These are phyloP conservation scores for Acanthosepion lycidas DNA, from an alignment of 2,888 invertebrate genomes.

Conservation along the genomic window DNA sequence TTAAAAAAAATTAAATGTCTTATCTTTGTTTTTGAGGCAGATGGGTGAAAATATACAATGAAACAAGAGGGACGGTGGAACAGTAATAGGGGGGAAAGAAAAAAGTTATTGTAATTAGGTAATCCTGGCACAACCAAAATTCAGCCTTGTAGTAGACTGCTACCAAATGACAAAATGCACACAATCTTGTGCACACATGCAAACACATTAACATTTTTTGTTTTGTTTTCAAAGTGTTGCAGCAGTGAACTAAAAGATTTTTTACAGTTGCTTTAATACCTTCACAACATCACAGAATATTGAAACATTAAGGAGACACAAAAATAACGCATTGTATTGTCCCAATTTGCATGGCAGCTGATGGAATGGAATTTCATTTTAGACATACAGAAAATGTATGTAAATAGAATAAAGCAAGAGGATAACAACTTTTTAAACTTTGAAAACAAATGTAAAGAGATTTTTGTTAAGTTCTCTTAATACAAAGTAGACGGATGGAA, in stretches of 20 bases:
- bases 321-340: conserved; percentile 4
- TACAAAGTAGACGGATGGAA: not conserved
- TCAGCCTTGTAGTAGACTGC: not conserved
- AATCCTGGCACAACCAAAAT: conserved; percentile 20
- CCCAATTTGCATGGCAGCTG: conserved; percentile 33
- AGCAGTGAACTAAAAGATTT: not conserved
- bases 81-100: not conserved
- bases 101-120: conserved; percentile 12
- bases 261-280: conserved; percentile 33
- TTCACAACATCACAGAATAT: conserved; percentile 33
- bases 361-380: conserved; percentile 21
- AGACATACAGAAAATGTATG: not conserved
- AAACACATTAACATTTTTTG: not conserved
- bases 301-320: not conserved
- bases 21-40: not conserved
- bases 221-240: not conserved
- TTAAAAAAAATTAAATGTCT: not conserved
- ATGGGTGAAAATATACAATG: not conserved
- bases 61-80: not conserved
- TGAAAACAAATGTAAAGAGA: not conserved
- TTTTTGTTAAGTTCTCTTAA: not conserved
- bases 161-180: not conserved
- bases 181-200: conserved; percentile 1
- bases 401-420: conserved; percentile 3
- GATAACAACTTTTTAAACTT: conserved; percentile 16